Conservation (phyloP, 2,888 invertebrate genomes). For the Altica lythri region DNA sequence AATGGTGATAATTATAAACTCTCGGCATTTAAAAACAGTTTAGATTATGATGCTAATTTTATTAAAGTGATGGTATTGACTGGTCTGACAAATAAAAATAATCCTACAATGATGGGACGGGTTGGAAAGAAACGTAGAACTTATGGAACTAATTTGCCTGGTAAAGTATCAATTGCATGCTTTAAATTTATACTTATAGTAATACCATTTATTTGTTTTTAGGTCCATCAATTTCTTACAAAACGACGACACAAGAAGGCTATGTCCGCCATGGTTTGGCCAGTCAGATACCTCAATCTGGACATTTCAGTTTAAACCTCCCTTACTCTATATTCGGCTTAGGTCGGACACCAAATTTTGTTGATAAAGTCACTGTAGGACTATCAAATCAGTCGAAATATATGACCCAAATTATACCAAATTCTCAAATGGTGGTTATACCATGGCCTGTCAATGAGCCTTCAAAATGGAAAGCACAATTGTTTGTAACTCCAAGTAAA, state of each 20-base stretch:
- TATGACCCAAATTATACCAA: constrained; percentile 95
- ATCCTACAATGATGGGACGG: constrained; percentile 73
- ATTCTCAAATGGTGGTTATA: constrained; percentile 95
- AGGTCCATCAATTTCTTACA: constrained; percentile 53
- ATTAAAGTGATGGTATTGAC: constrained; percentile 93
- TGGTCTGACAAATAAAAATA: constrained; percentile 73
- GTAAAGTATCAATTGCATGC: constrained; percentile 61
- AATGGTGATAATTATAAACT: constrained; percentile 62
- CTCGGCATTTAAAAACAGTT: constrained; percentile 82
- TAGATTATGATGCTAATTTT: constrained; percentile 94
- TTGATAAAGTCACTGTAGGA: constrained; percentile 85
- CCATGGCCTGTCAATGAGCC: constrained; percentile 82
- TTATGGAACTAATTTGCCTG: constrained; percentile 90
- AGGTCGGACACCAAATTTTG: constrained; percentile 97
- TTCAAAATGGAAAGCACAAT: constrained; percentile 82
- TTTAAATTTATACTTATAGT: constrained; percentile 7
- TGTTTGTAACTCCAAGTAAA: constrained; percentile 95
- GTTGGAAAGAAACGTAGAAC: constrained; percentile 77
- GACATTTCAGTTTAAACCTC: constrained; percentile 89
- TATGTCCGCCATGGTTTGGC: constrained; percentile 78
- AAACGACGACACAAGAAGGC: constrained; percentile 82
- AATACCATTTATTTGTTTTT: constrained; percentile 10
- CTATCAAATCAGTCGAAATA: constrained; percentile 70
- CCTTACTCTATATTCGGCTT: constrained; percentile 96
- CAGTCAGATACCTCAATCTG: constrained; percentile 89